Evolutionary conservation across 1,140 invertebrate species (phyloP).

Genomic region (Lasioglossum albipes): DNA sequence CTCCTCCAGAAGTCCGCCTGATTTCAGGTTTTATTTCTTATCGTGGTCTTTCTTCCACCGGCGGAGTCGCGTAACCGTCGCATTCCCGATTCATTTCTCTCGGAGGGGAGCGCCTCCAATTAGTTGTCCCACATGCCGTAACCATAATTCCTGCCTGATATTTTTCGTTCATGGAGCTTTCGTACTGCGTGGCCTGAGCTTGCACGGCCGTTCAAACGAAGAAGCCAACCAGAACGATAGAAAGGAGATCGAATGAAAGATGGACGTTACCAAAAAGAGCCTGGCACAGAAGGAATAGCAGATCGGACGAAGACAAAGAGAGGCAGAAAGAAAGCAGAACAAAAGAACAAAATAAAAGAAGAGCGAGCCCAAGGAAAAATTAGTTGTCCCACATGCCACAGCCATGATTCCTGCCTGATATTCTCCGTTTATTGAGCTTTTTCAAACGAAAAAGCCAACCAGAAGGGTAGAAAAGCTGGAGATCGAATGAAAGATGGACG

Average conservation of each 20-base stretch:
- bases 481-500: constrained; percentile 45
- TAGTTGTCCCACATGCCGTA: not conserved
- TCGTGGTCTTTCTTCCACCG: not conserved
- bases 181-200: constrained; percentile 1
- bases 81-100: not conserved
- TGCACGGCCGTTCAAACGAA: not conserved
- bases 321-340: too few relatives aligned
- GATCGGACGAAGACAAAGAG: too few relatives aligned
- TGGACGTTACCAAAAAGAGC: constrained; percentile 20
- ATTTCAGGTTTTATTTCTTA: not conserved
- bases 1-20: too few relatives aligned
- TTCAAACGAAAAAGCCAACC: too few relatives aligned
- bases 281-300: too few relatives aligned
- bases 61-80: not conserved
- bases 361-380: too few relatives aligned
- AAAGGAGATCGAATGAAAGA: constrained; percentile 32
- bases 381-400: not conserved
- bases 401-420: constrained; percentile 22
- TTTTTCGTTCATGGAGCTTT: constrained; percentile 33
- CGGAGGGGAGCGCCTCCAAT: constrained; percentile 5
- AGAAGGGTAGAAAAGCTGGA: not conserved
- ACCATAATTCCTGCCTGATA: constrained; percentile 24
- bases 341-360: too few relatives aligned
- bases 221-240: too few relatives aligned
- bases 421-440: constrained; percentile 35